Evolutionary conservation across 2,797 vertebrate species (phyloP).

Genomic region (Melanotaenia boesemani): DNA sequence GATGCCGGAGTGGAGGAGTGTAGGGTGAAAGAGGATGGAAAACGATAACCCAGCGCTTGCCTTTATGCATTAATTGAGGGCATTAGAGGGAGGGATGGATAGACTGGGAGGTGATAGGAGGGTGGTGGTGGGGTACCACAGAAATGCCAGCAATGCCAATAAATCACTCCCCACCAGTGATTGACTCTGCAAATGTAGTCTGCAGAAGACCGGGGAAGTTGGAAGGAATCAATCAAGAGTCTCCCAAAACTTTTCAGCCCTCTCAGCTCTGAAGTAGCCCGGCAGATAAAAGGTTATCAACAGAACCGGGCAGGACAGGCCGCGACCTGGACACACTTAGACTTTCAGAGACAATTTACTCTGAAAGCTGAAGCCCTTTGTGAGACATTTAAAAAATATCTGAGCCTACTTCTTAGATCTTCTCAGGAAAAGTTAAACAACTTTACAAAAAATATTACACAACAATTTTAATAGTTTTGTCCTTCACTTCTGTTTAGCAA

Average conservation of each 20-base stretch:
- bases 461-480: too few relatives aligned
- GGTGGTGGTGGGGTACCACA: slow-evolving; percentile 50
- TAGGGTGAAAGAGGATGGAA: slow-evolving; percentile 58
- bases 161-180: slow-evolving; percentile 71
- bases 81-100: slow-evolving; percentile 76
- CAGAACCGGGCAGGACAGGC: slow-evolving; percentile 33
- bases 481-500: too few relatives aligned
- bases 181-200: slow-evolving; percentile 77
- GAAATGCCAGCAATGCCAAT: slow-evolving; percentile 79
- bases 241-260: slow-evolving; percentile 60
- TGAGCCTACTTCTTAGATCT: background rate
- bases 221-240: slow-evolving; percentile 67
- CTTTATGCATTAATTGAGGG: slow-evolving; percentile 82
- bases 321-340: slow-evolving; percentile 33
- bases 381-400: slow-evolving; percentile 14
- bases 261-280: slow-evolving; percentile 33
- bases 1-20: slow-evolving; percentile 65
- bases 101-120: slow-evolving; percentile 51
- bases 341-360: slow-evolving; percentile 36
- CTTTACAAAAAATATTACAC: too few relatives aligned
- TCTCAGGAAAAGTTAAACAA: background rate
- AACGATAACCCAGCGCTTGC: slow-evolving; percentile 77
- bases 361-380: slow-evolving; percentile 4
- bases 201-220: slow-evolving; percentile 59
- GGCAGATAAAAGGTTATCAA: slow-evolving; percentile 63